phyloP scores from a whole-genome alignment of 1,140 invertebrate genomes.

The Hermetia illucens region DNA sequence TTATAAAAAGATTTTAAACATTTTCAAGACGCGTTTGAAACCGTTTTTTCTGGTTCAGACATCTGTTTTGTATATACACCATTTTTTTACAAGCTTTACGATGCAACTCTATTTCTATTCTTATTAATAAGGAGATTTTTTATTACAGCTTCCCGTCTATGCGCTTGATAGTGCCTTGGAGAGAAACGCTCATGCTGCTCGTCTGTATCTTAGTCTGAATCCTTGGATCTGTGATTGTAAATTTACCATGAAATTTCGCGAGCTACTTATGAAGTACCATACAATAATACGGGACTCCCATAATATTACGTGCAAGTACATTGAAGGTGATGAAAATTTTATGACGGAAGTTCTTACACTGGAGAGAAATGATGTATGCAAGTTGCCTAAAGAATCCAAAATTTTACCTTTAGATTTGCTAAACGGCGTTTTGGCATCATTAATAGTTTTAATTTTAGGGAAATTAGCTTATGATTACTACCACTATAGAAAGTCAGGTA shows the following conservation, averaged over 20 bases:
- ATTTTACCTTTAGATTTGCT: constrained; percentile 51
- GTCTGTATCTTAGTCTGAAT: constrained; percentile 55
- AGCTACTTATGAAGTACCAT: constrained; percentile 55
- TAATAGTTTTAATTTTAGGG: constrained; percentile 54
- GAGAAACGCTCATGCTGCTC: constrained; percentile 49
- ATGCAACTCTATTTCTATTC: constrained; percentile 5
- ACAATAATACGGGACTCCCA: constrained; percentile 44
- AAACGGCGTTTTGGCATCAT: constrained; percentile 46
- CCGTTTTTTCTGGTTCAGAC: too few species aligned
- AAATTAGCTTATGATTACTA: constrained; percentile 71
- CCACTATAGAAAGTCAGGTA: constrained; percentile 59
- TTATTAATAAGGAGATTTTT: constrained; percentile 5
- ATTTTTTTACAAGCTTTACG: constrained; percentile 7
- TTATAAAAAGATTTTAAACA: too few species aligned
- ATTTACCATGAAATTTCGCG: constrained; percentile 59
- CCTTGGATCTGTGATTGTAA: constrained; percentile 69
- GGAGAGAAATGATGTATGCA: constrained; percentile 50
- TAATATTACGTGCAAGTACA: constrained; percentile 25
- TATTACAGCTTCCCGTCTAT: constrained; percentile 57
- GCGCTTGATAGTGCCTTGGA: constrained; percentile 62
- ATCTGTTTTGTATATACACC: too few species aligned
- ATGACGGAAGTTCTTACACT: constrained; percentile 50
- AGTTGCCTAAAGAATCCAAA: constrained; percentile 32
- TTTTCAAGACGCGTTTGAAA: too few species aligned
- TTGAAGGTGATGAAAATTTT: constrained; percentile 17